phyloP scores from a whole-genome alignment of 2,113 vertebrate genomes.

The Nematolebias whitei region DNA sequence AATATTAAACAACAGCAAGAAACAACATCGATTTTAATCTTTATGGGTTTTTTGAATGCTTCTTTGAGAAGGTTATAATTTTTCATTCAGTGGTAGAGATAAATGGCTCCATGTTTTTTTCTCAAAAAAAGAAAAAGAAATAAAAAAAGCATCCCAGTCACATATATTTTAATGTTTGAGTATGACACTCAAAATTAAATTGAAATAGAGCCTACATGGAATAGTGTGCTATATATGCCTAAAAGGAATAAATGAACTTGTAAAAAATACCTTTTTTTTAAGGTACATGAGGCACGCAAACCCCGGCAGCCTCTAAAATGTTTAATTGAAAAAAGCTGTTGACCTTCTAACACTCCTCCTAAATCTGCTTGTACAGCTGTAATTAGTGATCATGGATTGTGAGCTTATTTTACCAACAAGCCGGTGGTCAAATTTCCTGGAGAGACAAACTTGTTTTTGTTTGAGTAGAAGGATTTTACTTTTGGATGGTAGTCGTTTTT shows the following conservation, averaged over 20 bases:
- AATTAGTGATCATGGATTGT: not conserved
- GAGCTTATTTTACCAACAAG: not conserved
- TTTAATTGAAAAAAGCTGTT: not conserved
- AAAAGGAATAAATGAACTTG: not conserved
- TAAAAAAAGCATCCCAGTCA: not conserved
- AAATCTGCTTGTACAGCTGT: not conserved
- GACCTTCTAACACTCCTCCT: not conserved
- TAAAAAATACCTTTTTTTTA: not conserved
- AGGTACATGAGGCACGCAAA: not conserved
- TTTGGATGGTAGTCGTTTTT: too few species aligned
- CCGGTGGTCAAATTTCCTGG: not conserved
- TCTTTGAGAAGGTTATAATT: not conserved
- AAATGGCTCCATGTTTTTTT: not conserved
- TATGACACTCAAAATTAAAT: not conserved
- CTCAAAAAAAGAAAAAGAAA: not conserved
- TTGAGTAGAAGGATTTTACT: too few species aligned
- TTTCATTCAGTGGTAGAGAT: not conserved
- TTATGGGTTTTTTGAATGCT: conserved; percentile 1
- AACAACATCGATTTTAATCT: not conserved
- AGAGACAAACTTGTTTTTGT: too few species aligned
- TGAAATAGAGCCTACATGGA: not conserved
- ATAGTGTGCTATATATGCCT: not conserved
- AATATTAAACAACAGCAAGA: conserved; percentile 11
- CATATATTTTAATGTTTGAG: not conserved
- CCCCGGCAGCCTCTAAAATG: not conserved